Percentiles rank a stretch among this genome's conserved stretches.
Evolutionary conservation across 2,113 vertebrate genomes (phyloP).

Genomic region (Crypturellus undulatus): DNA sequence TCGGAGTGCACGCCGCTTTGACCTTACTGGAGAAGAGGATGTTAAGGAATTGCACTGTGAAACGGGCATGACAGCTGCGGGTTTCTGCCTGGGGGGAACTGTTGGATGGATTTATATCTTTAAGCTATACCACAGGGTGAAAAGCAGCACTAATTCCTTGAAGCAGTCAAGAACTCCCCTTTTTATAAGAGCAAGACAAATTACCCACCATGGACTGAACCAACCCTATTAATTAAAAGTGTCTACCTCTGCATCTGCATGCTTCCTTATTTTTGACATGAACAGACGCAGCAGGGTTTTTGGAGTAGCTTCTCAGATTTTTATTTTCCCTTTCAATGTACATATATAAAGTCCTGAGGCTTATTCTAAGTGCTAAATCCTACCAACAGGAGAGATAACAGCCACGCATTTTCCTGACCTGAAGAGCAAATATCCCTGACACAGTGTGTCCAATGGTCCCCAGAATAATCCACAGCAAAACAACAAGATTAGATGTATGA

Average conservation of each 20-base stretch:
- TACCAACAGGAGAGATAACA: not conserved
- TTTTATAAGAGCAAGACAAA: not conserved
- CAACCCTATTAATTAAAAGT: not conserved
- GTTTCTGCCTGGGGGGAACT: not conserved
- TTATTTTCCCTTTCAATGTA: not conserved
- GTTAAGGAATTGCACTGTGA: not conserved
- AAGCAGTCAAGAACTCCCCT: not conserved
- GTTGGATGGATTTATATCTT: not conserved
- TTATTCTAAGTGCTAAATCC: constrained; percentile 44
- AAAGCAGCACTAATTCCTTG: not conserved
- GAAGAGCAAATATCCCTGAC: constrained; percentile 32
- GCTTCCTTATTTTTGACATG: not conserved
- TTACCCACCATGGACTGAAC: not conserved
- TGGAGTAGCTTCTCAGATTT: not conserved
- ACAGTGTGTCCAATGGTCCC: not conserved
- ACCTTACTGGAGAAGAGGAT: not conserved
- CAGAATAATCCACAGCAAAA: constrained; percentile 45
- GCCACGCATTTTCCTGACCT: not conserved
- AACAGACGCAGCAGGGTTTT: not conserved
- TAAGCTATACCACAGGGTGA: not conserved
- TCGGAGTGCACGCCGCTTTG: not conserved
- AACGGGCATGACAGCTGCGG: not conserved
- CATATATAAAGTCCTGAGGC: not conserved
- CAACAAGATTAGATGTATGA: not conserved
- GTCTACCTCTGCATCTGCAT: not conserved